Evolutionary conservation across 2,113 vertebrate genomes (phyloP), one percentile per base, ranked within the genome.

Genomic region (Elephas maximus): DNA sequence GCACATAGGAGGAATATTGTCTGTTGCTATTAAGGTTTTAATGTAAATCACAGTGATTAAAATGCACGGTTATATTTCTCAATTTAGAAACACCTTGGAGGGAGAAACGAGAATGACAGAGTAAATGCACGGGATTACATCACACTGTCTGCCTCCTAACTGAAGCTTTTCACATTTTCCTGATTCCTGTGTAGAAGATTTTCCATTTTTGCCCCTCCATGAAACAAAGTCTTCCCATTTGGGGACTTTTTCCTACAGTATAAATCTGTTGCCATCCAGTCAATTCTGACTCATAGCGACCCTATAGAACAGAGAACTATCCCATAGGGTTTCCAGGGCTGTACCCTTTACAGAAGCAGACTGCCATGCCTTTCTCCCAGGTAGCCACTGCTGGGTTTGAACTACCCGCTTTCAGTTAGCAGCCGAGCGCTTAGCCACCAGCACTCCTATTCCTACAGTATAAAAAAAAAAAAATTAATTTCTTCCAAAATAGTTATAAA

Each of bases 1-100:
- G 1, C 26, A 76, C n/a, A 28, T 37, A 67, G 73, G 90, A 81
- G 65, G 10, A n/a, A 23, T 33, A 53, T 11, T 93, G 45, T 73
- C 67, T 20, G 37, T 11, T 33, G 30, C 53, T 37, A 8, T 71
- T 17, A 44, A n/a, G 33, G n/a, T 93, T 80, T 79, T 17, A 65
- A 30, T 24, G 48, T 90, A 93, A 94, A 94, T 77, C 65, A 91
- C 0, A 26, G 41, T 81, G 65, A 60, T 30, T 85, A 80, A 93
- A 90, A 85, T 14, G 62, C 45, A 62, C 57, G 17, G 74, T 24
- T 86, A 44, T 51, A 63, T 26, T 57, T 44, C 51, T 44, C 83
- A 93, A 92, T 86, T 85, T 94, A 91, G 86, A 77, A 67, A 65
- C 21, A 44, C 51, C 63, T 76, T 79, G 48, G 78, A 93, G 81